Evolutionary conservation across 2,797 vertebrate species (phyloP), one percentile per base, ranked within the genome.

Genomic region (Betta splendens): DNA sequence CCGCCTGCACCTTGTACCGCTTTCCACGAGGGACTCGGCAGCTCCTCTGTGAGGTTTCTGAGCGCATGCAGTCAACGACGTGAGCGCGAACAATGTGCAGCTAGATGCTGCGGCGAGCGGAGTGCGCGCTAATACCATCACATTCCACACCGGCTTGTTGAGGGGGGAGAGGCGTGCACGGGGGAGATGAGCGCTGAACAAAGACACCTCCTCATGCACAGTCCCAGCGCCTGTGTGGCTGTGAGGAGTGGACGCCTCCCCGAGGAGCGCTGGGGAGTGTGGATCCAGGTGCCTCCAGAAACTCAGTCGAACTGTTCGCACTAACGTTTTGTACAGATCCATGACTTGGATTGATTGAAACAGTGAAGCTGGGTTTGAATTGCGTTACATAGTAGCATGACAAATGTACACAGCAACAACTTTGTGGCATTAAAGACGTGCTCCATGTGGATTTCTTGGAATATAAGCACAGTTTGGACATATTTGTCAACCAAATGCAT

Each of bases 101-200:
- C 42, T 48, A 23, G 47, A 77, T 52, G 52, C 26, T 69, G 42
- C 52, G 51, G 40, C 26, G 55, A 56, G 21, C 42, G 44, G n/a
- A 55, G 72, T 16, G 51, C 32, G 48, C 48, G 38, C 61, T 79
- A 32, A 72, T 56, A 69, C 38, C 63, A 49, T 63, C 64, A 64
- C 72, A 79, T 81, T 87, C 80, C 74, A 60, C 57, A 32, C 42
- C 18, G 46, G 67, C 54, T 76, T 51, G 69, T 58, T 36, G 52
- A 51, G 51, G 45, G 37, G 33, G 12, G 39, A 50, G 44, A 48
- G 16, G 59, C 73, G 56, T 75, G 73, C 70, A 83, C 85, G 75
- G 87, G 84, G 82, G 73, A 84, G 78, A 83, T 85, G 75, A 81
- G 78, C 71, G 61, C 87, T 63, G 85, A 86, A 89, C 87, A 90